These are phyloP conservation scores for Indri indri DNA, from an alignment of 2,113 vertebrate species.

Conservation along the genomic window DNA sequence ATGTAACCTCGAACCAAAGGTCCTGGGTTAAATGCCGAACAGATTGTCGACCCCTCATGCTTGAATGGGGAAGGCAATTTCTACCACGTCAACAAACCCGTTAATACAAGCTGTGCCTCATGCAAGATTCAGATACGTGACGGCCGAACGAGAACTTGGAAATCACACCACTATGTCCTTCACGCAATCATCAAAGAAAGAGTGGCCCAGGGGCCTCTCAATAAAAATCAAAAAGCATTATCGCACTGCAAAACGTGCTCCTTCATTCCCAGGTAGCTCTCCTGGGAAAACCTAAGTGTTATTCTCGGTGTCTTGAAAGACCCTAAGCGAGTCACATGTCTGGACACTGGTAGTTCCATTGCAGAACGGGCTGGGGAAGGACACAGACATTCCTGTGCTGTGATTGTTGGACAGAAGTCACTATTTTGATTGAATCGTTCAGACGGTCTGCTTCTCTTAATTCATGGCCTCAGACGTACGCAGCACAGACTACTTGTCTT, in stretches of 20 bases:
- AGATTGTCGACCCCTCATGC: too few relatives aligned
- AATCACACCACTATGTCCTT: fast-evolving
- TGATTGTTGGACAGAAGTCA: fast-evolving
- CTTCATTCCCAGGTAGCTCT: too few relatives aligned
- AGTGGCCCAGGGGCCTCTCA: fast-evolving
- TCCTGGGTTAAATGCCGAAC: not conserved
- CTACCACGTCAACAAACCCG: fast-evolving
- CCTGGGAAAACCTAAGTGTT: fast-evolving
- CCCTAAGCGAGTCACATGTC: not conserved
- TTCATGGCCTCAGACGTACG: not conserved
- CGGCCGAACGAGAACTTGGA: fast-evolving
- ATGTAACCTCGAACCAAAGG: not conserved
- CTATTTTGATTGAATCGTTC: not conserved
- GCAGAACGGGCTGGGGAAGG: not conserved
- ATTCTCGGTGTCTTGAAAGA: not conserved
- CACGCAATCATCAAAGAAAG: fast-evolving
- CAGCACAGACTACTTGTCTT: constrained; percentile 18
- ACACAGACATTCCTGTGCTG: not conserved
- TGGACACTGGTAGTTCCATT: fast-evolving
- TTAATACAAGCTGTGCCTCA: too few relatives aligned
- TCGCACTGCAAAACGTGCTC: fast-evolving
- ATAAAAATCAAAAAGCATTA: not conserved
- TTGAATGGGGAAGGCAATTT: fast-evolving
- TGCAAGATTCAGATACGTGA: too few relatives aligned
- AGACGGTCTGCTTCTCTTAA: not conserved